Base-by-base conservation (phyloP, 2,113 vertebrate genomes). In the Nesogale talazaci region DNA sequence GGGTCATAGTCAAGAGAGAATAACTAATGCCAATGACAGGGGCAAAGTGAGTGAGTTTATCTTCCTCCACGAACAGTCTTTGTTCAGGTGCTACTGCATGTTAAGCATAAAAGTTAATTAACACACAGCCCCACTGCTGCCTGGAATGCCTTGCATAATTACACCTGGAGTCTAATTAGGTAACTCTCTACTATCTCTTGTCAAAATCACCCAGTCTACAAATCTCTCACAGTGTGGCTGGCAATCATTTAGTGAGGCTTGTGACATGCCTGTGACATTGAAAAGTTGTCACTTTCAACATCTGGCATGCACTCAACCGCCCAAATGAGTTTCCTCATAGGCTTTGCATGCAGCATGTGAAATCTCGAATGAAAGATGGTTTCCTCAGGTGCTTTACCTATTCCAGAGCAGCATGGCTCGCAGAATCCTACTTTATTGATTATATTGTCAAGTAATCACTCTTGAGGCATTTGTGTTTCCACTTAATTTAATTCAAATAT, bases 41-140 rank as follows among this genome's bases (percentile, higher is more conserved):
- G 76, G 34, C 52, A 56, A 70, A 34, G 80, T 2, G 23, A 70
- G 59, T 42, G 36, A 31, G n/a, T 61, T 81, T 67, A 16, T 59
- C 82, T 67, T 69, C 52, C 63, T 22, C 63, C 8, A 0, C 3
- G n/a, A 86, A 59, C 31, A 46, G 31, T 88, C 95, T 95, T 93
- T 88, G 88, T 81, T 94, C 61, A 57, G 74, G 85, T 36, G 65
- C 34, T 69, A 52, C 65, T 27, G 88, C 38, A 1, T 9, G 46
- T 67, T 95, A 76, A 63, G 94, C 85, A 79, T 3, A 27, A 42
- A 80, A 85, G 90, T 75, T 90, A 94, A 94, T 93, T 84, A 94
- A 80, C 76, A 83, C 75, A 38, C 46, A 70, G 93, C 9, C 57
- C 17, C 38, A n/a, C 72, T 36, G 59, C 70, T 65, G 88, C 93